These are phyloP conservation scores for Erythrolamprus reginae DNA, from an alignment of 2,113 vertebrate genomes.

Conservation along the genomic window DNA sequence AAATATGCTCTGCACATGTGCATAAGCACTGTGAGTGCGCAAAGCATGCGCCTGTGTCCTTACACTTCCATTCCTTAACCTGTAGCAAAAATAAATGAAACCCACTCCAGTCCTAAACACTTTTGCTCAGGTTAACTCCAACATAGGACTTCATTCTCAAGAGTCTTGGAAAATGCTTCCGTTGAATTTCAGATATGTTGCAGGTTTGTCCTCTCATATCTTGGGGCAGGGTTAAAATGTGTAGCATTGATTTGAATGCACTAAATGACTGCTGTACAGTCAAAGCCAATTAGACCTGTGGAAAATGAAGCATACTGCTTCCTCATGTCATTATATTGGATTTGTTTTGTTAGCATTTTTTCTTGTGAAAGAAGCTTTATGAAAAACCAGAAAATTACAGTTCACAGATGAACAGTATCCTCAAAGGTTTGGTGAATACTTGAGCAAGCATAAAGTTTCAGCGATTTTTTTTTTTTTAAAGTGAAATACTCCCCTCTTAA, in stretches of 20 bases:
- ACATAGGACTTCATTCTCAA: background rate
- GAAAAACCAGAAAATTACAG: conserved; percentile 49
- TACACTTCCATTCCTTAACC: no score
- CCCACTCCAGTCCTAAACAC: background rate
- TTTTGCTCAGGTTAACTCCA: background rate
- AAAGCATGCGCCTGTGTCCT: no score
- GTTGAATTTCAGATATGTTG: conserved; percentile 54
- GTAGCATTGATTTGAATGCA: conserved; percentile 69
- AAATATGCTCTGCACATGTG: no score
- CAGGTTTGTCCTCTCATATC: conserved; percentile 29
- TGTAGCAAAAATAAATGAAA: no score
- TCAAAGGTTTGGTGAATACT: conserved; percentile 26
- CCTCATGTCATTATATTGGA: conserved; percentile 62
- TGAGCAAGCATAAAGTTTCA: conserved; percentile 31
- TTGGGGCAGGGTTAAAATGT: conserved; percentile 16
- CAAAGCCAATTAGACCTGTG: conserved; percentile 70
- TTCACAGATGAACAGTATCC: conserved; percentile 45
- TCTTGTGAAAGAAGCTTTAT: conserved; percentile 57
- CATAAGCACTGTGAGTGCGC: no score
- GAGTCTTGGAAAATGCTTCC: conserved; percentile 50
- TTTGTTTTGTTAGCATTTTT: conserved; percentile 62
- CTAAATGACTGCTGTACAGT: conserved; percentile 73
- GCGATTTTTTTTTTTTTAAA: conserved; percentile 28
- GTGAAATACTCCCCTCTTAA: conserved; percentile 45
- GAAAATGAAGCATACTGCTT: conserved; percentile 66